These are phyloP conservation scores for Boleophthalmus pectinirostris DNA, from an alignment of 2,113 vertebrate genomes.

Conservation along the genomic window DNA sequence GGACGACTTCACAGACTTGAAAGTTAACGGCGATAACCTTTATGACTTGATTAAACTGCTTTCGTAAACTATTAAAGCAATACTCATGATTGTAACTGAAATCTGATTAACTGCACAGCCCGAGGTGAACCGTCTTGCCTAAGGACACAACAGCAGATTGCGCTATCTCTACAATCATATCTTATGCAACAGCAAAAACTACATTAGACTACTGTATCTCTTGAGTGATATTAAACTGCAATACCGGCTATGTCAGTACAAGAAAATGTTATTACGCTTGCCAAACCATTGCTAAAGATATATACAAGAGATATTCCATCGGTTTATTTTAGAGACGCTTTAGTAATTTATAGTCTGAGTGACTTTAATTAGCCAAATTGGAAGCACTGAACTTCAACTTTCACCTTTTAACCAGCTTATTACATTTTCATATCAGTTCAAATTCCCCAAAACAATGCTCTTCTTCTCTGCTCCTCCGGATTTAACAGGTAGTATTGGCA, in stretches of 20 bases:
- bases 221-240: too few relatives aligned
- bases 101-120: too few relatives aligned
- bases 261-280: too few relatives aligned
- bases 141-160: neutral
- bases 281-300: neutral
- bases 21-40: too few relatives aligned
- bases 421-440: neutral
- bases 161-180: neutral
- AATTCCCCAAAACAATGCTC: neutral
- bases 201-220: neutral
- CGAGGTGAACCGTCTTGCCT: neutral
- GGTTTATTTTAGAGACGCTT: neutral
- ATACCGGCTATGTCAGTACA: too few relatives aligned
- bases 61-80: too few relatives aligned
- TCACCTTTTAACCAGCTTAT: neutral
- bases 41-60: too few relatives aligned
- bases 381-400: neutral
- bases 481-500: neutral
- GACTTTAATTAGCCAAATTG: neutral
- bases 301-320: too few relatives aligned
- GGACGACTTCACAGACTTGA: too few relatives aligned
- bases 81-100: too few relatives aligned
- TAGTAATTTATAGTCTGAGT: neutral
- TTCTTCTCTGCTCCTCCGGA: neutral
- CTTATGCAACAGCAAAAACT: neutral